Base-by-base conservation (phyloP, 2,888 invertebrate species). In the Lepidonotus clava region DNA sequence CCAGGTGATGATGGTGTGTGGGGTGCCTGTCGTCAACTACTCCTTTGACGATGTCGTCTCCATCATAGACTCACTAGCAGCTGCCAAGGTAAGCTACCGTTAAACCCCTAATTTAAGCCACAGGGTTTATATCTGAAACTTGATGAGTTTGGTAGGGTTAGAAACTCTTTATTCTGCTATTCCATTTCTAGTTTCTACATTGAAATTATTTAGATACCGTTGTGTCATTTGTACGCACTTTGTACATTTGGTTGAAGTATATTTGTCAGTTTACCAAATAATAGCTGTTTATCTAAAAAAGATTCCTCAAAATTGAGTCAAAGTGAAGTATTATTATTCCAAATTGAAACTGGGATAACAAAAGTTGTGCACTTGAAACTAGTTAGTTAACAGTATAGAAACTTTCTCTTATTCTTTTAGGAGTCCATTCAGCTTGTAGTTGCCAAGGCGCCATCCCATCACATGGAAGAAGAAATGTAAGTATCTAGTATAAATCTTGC, bases 1-100 rank as follows among this genome's bases (percentile, higher is more conserved):
- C 88, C 90, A 91, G 87, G 85, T 92, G 67, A 88, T 92, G 90
- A 91, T 91, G 89, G 88, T 92, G 5, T 90, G 91, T 88, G 90
- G 89, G n/a, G 77, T 92, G 83, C 85, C 89, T 0, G 89, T 90
- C 61, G 61, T 91, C 8, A 89, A 90, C 0, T 84, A 90, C n/a
- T 76, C 87, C 1, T 88, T 90, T 34, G 91, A 91, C 0, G 88
- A 90, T 86, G 90, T 89, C 53, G 86, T 91, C 11, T 86, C 92
- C 28, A 87, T 90, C 56, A 85, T 89, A 36, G 91, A 67, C 24
- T 76, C 18, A 41, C n/a, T 38, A 18, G 46, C 83, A 32, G 28
- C 84, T 34, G n/a, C 38, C 5, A 86, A 86, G 67, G 86, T 86
- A 38, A 24, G 83, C 21, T 51, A 51, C 11, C 51, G 21, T 51